phyloP scores from a whole-genome alignment of 2,888 invertebrate species.

The Phytoseiulus persimilis region DNA sequence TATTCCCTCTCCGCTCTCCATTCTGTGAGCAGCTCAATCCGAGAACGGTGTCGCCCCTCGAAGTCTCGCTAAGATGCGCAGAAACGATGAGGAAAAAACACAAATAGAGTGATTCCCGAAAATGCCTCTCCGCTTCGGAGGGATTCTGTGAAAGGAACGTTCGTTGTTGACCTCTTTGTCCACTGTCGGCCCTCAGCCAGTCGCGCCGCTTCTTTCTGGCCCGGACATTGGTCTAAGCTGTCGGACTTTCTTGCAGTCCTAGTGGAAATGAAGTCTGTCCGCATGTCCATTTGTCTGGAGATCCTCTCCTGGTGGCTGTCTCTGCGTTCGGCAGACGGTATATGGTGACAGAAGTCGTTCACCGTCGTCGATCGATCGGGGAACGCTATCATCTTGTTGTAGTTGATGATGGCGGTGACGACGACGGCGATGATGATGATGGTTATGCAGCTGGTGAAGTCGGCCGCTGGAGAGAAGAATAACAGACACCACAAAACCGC shows the following conservation, averaged over 20 bases:
- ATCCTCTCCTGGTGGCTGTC: not conserved
- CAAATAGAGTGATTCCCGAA: not conserved
- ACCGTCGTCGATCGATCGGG: not conserved
- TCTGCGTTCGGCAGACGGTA: not conserved
- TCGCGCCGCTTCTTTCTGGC: not conserved
- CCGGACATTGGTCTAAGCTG: not conserved
- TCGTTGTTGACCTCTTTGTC: not conserved
- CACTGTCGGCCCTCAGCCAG: not conserved
- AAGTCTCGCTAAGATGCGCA: too few relatives aligned
- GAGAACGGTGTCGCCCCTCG: too few relatives aligned
- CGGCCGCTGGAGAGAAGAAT: not conserved
- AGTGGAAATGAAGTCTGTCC: not conserved
- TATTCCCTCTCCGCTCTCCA: too few relatives aligned
- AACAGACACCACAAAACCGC: not conserved
- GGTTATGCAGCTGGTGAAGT: not conserved
- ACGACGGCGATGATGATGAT: not conserved
- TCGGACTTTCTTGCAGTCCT: not conserved
- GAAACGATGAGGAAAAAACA: too few relatives aligned
- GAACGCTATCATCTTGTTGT: not conserved
- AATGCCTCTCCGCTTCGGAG: not conserved
- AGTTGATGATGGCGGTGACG: not conserved
- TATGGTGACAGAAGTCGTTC: not conserved
- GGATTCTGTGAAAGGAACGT: not conserved
- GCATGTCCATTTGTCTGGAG: not conserved
- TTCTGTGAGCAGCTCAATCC: too few relatives aligned